Evolutionary conservation across 1,140 invertebrate species (phyloP), one percentile per base, ranked within the genome.

Genomic region (Ceratitis capitata): DNA sequence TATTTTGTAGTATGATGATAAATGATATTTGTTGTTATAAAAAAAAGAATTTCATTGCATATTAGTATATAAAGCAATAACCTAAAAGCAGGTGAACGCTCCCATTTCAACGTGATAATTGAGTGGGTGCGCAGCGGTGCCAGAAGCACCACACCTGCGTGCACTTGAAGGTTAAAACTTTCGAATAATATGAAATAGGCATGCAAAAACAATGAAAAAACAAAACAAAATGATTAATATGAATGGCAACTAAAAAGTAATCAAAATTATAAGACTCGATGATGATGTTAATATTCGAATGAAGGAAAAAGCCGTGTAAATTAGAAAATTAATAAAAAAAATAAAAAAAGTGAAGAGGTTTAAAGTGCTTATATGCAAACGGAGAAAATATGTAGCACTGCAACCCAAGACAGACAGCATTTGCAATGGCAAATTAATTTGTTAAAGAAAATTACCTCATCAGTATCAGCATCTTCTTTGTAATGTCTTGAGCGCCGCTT

Each of bases 401-500:
- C 69, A 45, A 45, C 69, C 69, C 69, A 61, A 23, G 12, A 29
- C n/a, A 29, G 1, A 51, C n/a, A n/a, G n/a, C n/a, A n/a, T 84
- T 82, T 3, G 23, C 16, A 51, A 26, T 42, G 3, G 47, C 39
- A 26, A 82, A 49, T 82, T 82, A 4, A 82, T 82, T 32, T 35
- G n/a, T 26, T n/a, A 51, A 42, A 45, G 16, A 16, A 26, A 56
- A 84, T 88, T 89, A 91, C 90, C 87, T 91, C 91, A 85, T 91
- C 90, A 61, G 87, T 88, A 49, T 91, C 90, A 87, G 90, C 87
- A 83, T 91, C 90, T 69, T 91, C 90, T 39, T 90, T 89, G 82
- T 90, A 87, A 85, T 91, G 89, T 82, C 89, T 90, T 19, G 90
- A 91, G 69, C 91, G 87, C 61, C 91, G 87, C 87, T 90, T 92